Conservation (phyloP, 1,140 invertebrate species). For the Patella vulgata region DNA sequence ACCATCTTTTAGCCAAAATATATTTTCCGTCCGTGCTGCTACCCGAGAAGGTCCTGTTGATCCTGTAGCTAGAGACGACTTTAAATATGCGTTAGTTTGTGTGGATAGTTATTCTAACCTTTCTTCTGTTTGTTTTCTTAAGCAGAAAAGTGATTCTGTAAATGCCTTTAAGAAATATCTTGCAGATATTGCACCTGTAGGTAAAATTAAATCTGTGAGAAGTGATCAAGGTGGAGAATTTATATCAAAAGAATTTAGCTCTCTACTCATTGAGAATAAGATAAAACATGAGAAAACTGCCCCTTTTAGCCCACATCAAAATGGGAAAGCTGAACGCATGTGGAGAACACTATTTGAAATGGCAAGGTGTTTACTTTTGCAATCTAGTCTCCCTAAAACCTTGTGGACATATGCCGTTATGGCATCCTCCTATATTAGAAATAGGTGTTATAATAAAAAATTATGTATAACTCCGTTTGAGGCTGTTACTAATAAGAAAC, state of each 20-base stretch:
- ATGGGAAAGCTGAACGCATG: constrained; percentile 16
- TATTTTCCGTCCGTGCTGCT: constrained; percentile 20
- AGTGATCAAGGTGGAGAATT: constrained; percentile 4
- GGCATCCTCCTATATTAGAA: constrained; percentile 35
- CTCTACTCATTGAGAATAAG: background rate
- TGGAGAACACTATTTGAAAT: constrained; percentile 25
- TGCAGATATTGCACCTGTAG: constrained; percentile 12
- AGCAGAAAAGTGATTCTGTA: constrained; percentile 20
- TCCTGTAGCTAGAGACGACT: constrained; percentile 17
- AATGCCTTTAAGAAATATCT: constrained; percentile 10
- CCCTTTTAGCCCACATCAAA: constrained; percentile 22
- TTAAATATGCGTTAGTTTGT: constrained; percentile 23
- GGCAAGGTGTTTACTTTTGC: constrained; percentile 26
- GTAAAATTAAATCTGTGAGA: background rate
- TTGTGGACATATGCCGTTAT: constrained; percentile 45
- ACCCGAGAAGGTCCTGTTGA: constrained; percentile 18
- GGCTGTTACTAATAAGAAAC: constrained; percentile 10
- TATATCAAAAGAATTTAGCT: constrained; percentile 9
- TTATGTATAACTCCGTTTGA: constrained; percentile 6
- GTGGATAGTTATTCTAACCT: constrained; percentile 22
- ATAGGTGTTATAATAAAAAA: constrained; percentile 25
- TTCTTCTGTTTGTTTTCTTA: constrained; percentile 22
- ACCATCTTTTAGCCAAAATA: constrained; percentile 18
- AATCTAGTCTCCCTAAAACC: constrained; percentile 30
- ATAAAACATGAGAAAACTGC: constrained; percentile 11